Evolutionary conservation across 2,797 vertebrate species (phyloP).

Genomic region (Gephyroberyx darwinii): DNA sequence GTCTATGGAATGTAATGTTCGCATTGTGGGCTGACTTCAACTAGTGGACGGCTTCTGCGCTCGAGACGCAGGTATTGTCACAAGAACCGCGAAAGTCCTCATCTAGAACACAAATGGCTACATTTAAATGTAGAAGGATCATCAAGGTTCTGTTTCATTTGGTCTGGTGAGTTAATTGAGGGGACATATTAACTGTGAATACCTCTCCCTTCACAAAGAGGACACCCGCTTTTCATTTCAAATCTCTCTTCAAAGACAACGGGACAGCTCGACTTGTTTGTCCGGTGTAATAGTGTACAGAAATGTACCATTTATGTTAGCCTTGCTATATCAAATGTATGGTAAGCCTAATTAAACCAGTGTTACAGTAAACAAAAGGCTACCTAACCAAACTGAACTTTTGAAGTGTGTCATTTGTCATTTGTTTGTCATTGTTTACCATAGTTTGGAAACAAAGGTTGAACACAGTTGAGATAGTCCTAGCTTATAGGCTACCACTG

Average conservation of each 20-base stretch:
- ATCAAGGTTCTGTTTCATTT: neutral
- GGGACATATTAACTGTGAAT: neutral
- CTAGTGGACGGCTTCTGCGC: constrained; percentile 13
- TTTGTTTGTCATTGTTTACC: neutral
- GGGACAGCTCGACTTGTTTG: neutral
- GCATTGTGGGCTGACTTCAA: too few species aligned
- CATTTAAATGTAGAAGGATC: neutral
- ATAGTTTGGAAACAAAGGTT: constrained; percentile 9
- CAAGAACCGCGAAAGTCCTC: constrained; percentile 19
- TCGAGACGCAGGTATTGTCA: constrained; percentile 18
- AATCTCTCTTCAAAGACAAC: neutral
- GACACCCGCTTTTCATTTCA: neutral
- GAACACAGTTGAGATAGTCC: neutral
- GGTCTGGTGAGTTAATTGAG: constrained; percentile 39
- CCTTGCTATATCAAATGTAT: neutral
- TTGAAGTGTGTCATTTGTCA: neutral
- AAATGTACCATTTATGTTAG: neutral
- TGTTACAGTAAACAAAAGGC: too few species aligned
- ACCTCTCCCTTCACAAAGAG: accelerated
- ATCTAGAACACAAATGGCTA: neutral
- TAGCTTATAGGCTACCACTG: constrained; percentile 1
- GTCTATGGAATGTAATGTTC: too few species aligned
- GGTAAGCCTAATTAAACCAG: too few species aligned
- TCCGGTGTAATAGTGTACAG: too few species aligned
- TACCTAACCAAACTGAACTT: too few species aligned